Percentiles rank a stretch among this genome's conserved stretches.
Evolutionary conservation across 2,797 vertebrate species (phyloP).

Genomic region (Eulemur mongoz): DNA sequence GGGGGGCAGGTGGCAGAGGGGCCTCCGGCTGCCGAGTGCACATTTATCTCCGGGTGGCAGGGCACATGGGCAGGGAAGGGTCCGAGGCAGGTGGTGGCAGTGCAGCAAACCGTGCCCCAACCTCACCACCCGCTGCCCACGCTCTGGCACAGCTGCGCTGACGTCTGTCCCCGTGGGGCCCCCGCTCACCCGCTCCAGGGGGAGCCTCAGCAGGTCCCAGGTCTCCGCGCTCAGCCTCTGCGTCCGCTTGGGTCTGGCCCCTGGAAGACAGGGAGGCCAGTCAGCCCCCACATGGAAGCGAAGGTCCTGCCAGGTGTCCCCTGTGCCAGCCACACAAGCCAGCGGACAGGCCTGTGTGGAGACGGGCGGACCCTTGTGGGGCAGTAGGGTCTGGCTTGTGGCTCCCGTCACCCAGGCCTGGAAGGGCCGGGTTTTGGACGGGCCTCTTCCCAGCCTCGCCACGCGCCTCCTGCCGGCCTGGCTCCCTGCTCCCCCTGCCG

Average conservation of each 20-base stretch:
- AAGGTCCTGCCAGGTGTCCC: rapidly evolving
- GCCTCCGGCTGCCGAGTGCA: background rate
- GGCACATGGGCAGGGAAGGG: background rate
- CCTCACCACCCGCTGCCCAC: rapidly evolving
- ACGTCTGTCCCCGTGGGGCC: rapidly evolving
- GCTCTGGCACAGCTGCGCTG: rapidly evolving
- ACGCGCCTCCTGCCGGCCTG: rapidly evolving
- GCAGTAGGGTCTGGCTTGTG: rapidly evolving
- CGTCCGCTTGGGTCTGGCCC: conserved; percentile 94
- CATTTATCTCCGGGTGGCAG: background rate
- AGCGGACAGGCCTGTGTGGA: rapidly evolving
- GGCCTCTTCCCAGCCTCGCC: rapidly evolving
- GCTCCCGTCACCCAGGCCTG: no score
- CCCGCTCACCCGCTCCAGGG: conserved; percentile 91
- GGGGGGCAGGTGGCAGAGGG: background rate
- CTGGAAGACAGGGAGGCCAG: conserved; percentile 78
- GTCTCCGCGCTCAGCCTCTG: conserved; percentile 94
- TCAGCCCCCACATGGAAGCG: background rate
- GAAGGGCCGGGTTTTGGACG: rapidly evolving
- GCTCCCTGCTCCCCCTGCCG: rapidly evolving
- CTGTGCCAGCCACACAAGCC: rapidly evolving
- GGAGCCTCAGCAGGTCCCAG: conserved; percentile 92
- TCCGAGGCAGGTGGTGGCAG: rapidly evolving
- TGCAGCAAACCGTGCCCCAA: background rate
- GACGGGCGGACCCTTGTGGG: rapidly evolving